Conservation (phyloP, 2,113 vertebrate species). For the Ceyx cyanopectus region DNA sequence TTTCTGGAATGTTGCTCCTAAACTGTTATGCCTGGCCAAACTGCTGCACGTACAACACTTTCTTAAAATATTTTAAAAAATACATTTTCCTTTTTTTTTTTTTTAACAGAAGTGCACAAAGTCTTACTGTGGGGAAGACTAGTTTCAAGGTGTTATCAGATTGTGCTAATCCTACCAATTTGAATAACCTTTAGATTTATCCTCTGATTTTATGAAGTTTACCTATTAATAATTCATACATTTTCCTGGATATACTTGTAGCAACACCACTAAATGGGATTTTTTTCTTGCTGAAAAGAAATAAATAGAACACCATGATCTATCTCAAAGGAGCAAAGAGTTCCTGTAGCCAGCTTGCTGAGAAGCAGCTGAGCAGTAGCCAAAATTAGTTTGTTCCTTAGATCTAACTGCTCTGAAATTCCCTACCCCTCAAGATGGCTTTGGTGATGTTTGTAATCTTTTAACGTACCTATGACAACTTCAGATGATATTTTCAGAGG, state of each 20-base stretch:
- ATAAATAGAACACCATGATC: not conserved
- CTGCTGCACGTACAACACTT: not conserved
- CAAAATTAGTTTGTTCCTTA: slow-evolving; percentile 15
- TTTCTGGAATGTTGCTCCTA: not conserved
- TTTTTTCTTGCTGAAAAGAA: not conserved
- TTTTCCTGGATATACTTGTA: not conserved
- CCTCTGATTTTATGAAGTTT: not conserved
- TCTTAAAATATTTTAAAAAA: not conserved
- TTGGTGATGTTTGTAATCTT: not conserved
- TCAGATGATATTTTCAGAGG: not conserved
- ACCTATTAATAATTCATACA: not conserved
- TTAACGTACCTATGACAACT: not conserved
- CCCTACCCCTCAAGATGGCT: not conserved
- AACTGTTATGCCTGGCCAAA: not conserved
- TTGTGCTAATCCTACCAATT: not conserved
- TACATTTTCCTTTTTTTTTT: not conserved
- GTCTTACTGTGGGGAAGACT: not conserved
- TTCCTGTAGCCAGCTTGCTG: not conserved
- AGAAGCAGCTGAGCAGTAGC: not conserved
- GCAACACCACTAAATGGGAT: not conserved
- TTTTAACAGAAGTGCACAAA: not conserved
- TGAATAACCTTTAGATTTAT: not conserved
- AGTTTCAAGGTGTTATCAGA: not conserved
- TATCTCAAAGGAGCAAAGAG: not conserved
- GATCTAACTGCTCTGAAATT: not conserved